These are phyloP conservation scores for Acrocyrtus sp. DNA, from an alignment of 2,888 invertebrate genomes.

Conservation along the genomic window DNA sequence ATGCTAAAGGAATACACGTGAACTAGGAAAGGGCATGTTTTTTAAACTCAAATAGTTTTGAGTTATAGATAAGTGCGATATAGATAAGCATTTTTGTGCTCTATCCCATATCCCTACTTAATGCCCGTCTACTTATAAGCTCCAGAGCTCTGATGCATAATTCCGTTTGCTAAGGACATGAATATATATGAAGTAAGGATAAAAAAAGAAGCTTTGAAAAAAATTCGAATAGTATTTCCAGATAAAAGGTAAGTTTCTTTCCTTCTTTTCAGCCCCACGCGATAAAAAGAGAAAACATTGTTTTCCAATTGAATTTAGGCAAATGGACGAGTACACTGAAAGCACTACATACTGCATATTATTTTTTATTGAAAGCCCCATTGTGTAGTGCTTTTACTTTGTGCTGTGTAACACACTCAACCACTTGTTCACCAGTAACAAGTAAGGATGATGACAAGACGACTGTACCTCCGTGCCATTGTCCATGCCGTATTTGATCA, in stretches of 20 bases:
- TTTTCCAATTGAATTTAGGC: conserved; percentile 20
- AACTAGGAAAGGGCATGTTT: no score
- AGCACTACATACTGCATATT: background rate
- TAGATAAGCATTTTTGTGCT: no score
- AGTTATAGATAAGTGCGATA: no score
- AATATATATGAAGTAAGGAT: conserved; percentile 11
- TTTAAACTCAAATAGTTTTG: no score
- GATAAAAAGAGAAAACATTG: conserved; percentile 17
- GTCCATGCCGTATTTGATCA: background rate
- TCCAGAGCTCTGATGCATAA: background rate
- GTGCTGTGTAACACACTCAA: background rate
- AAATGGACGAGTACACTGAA: background rate
- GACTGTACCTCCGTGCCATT: background rate
- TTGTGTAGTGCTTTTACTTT: background rate
- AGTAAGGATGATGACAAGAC: no score
- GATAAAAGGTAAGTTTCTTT: conserved; percentile 37
- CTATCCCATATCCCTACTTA: background rate
- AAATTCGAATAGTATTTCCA: conserved; percentile 9
- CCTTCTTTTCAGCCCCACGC: background rate
- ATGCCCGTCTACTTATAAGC: background rate
- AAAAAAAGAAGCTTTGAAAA: conserved; percentile 4
- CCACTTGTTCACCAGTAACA: background rate
- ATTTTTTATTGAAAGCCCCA: background rate
- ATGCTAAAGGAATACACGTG: no score
- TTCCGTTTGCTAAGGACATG: background rate